phyloP scores from a whole-genome alignment of 2,797 vertebrate species.

The Urocyon cinereoargenteus region DNA sequence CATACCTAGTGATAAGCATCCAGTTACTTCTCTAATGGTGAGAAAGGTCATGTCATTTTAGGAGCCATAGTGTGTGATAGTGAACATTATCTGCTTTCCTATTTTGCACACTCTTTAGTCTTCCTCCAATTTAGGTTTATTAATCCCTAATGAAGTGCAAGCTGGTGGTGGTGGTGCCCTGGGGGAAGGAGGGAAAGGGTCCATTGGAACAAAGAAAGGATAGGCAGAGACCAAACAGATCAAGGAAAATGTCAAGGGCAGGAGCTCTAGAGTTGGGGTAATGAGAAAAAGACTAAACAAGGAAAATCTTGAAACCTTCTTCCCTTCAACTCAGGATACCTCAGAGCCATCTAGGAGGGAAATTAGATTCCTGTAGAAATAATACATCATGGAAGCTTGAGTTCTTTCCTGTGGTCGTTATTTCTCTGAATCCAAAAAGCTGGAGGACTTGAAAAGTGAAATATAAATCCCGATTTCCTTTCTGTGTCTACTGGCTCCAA shows the following conservation, averaged over 20 bases:
- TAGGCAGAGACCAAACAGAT: background rate
- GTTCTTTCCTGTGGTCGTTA: background rate
- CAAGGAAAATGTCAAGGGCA: background rate
- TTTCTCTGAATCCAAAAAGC: background rate
- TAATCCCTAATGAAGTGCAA: background rate
- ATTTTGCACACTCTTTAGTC: background rate
- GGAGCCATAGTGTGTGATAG: background rate
- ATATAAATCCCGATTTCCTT: background rate
- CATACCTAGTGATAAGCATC: too few relatives aligned
- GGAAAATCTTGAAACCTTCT: background rate
- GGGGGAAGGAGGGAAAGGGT: background rate
- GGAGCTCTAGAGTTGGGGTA: background rate
- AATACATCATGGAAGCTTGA: background rate
- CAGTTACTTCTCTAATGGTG: background rate
- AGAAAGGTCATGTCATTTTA: background rate
- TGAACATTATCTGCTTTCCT: background rate
- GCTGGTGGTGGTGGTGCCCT: background rate
- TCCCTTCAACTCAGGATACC: background rate
- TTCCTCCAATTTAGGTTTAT: background rate
- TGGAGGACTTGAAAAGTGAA: constrained; percentile 7
- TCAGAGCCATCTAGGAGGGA: background rate
- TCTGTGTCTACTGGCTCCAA: background rate
- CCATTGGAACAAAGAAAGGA: background rate
- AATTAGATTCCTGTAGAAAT: constrained; percentile 6
- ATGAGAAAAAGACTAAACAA: background rate